These are phyloP conservation scores for Squalus acanthias DNA, from an alignment of 2,797 vertebrate species.

Conservation along the genomic window DNA sequence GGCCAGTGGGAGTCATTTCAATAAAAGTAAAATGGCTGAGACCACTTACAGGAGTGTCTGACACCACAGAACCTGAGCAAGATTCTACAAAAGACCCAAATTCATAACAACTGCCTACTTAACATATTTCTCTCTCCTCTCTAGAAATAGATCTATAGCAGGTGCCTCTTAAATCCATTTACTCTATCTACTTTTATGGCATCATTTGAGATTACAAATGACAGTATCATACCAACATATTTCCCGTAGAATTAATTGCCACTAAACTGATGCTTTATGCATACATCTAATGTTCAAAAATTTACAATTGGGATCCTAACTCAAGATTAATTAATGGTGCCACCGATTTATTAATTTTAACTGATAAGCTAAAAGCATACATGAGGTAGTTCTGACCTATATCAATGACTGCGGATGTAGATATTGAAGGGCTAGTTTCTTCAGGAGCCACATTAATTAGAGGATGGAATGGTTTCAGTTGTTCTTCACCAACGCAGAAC, in stretches of 20 bases:
- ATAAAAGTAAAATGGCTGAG: background rate
- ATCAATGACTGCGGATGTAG: background rate
- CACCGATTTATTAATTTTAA: background rate
- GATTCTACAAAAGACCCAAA: background rate
- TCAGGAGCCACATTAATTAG: constrained; percentile 42
- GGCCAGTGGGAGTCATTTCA: background rate
- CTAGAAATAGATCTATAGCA: background rate
- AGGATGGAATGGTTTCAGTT: constrained; percentile 60
- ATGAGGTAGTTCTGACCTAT: background rate
- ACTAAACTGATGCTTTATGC: background rate
- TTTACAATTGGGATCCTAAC: background rate
- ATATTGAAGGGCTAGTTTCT: background rate
- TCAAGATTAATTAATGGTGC: background rate
- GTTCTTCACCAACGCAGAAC: constrained; percentile 61
- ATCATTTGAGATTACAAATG: background rate
- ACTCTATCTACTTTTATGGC: background rate
- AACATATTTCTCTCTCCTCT: background rate
- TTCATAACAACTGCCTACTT: background rate
- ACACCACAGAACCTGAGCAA: background rate
- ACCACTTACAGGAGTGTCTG: background rate
- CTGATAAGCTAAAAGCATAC: background rate
- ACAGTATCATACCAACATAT: background rate
- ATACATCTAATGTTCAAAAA: background rate
- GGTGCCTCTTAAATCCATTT: background rate
- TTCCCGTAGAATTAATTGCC: background rate